Base-by-base conservation (phyloP, 2,888 invertebrate genomes). In the Camponotus fellah region DNA sequence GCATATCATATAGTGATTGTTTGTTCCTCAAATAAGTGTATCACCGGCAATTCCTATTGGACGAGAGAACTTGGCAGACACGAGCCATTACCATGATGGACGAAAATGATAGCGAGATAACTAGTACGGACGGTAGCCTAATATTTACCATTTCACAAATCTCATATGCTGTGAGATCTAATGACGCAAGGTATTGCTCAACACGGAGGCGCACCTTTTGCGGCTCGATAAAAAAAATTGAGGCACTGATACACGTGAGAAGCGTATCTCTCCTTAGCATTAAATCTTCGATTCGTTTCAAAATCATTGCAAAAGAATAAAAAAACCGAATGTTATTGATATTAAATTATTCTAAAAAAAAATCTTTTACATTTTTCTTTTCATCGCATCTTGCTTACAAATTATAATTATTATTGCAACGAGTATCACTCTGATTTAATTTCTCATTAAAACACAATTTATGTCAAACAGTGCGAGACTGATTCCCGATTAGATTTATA, bases 41-140 rank as follows among this genome's bases (percentile, higher is more conserved):
- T 86, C 26, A 26, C 87, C 84, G 82, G 76, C 87, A 85, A 82
- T 2, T 26, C 82, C 84, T 85, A 84, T 26, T 69, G 86, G 79
- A 74, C 68, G 84, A 86, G 82, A 87, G 85, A 88, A 82, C 81
- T 84, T 83, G 88, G 91, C 90, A 92, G 93, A 93, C 93, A 93
- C 92, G 93, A 93, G 92, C 93, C 93, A 94, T 94, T 93, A 93
- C 92, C 91, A 88, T 92, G 92, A 92, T 92, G 92, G 92, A 88
- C 91, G 91, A 92, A 91, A 89, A 89, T 91, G 90, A 89, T 91
- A 93, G 92, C 91, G 91, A 93, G 92, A 26, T 66, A 66, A 68
- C 77, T 68, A 77, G 60, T 79, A 91, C 91, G 90, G 93, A 93
- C 94, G 93, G 93, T 94, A 94, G 26, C 26, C 26, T 58, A 49